phyloP scores from a whole-genome alignment of 1,140 invertebrate genomes.

The Cotesia glomerata region DNA sequence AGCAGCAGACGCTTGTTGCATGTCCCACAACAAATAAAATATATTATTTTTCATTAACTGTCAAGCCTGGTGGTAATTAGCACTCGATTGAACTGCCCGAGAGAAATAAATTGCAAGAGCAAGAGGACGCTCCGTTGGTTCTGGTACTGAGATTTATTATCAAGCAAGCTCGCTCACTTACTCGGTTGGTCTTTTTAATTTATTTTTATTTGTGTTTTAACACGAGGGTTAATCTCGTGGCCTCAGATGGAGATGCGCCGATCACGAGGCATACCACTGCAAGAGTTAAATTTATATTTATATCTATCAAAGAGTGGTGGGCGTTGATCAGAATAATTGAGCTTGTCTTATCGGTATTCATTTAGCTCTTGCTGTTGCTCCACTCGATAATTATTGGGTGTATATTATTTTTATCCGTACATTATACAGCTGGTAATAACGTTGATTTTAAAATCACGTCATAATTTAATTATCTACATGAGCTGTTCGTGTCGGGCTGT shows the following conservation, averaged over 20 bases:
- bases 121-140: constrained; percentile 8
- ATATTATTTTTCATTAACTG: constrained; percentile 17
- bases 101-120: constrained; percentile 23
- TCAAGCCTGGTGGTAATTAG: constrained; percentile 20
- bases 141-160: constrained; percentile 9
- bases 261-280: no score
- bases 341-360: constrained; percentile 13
- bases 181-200: constrained; percentile 12
- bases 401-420: no score
- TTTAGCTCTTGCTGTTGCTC: not conserved
- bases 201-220: not conserved
- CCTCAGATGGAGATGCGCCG: no score
- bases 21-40: not conserved
- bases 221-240: not conserved
- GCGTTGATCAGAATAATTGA: constrained; percentile 11
- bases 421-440: no score
- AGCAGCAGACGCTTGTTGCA: constrained; percentile 14
- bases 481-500: no score
- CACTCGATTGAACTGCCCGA: constrained; percentile 16
- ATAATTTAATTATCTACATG: no score
- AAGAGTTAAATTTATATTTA: no score
- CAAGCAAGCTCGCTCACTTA: constrained; percentile 12
- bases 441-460: no score
- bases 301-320: constrained; percentile 10
- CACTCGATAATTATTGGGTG: not conserved